Percentiles rank a stretch among this genome's conserved stretches.
These are phyloP conservation scores for Motacilla tschutschensis DNA, from an alignment of 2,113 vertebrate species.

Conservation along the genomic window DNA sequence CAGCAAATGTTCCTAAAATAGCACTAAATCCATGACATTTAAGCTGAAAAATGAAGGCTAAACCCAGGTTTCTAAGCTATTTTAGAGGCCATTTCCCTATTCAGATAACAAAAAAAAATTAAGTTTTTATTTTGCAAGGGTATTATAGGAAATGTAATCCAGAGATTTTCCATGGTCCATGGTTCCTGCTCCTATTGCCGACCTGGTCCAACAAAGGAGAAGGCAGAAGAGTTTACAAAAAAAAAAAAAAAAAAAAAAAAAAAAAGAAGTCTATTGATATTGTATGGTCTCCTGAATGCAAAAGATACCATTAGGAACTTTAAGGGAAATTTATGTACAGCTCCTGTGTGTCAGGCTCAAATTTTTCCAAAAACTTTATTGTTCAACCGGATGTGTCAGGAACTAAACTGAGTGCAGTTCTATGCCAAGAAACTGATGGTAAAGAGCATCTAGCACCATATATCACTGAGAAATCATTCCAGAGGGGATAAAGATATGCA, in stretches of 20 bases:
- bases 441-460: slow-evolving; percentile 31
- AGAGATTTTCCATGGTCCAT: background rate
- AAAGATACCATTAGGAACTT: slow-evolving; percentile 18
- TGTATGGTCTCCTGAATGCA: slow-evolving; percentile 30
- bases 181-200: background rate
- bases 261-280: background rate
- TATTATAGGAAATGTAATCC: background rate
- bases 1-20: background rate
- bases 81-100: background rate
- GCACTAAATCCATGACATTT: background rate
- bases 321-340: slow-evolving; percentile 38
- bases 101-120: background rate
- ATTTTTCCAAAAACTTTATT: slow-evolving; percentile 40
- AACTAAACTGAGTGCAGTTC: background rate
- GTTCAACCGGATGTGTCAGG: slow-evolving; percentile 17
- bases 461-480: slow-evolving; percentile 32
- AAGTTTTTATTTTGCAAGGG: background rate
- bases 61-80: background rate
- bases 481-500: slow-evolving; percentile 23
- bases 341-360: slow-evolving; percentile 42
- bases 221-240: background rate
- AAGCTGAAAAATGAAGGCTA: background rate
- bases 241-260: no score
- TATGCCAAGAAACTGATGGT: slow-evolving; percentile 35
- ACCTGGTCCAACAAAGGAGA: background rate